These are phyloP conservation scores for Sitta carolinensis DNA, from an alignment of 2,797 vertebrate species.

Conservation along the genomic window DNA sequence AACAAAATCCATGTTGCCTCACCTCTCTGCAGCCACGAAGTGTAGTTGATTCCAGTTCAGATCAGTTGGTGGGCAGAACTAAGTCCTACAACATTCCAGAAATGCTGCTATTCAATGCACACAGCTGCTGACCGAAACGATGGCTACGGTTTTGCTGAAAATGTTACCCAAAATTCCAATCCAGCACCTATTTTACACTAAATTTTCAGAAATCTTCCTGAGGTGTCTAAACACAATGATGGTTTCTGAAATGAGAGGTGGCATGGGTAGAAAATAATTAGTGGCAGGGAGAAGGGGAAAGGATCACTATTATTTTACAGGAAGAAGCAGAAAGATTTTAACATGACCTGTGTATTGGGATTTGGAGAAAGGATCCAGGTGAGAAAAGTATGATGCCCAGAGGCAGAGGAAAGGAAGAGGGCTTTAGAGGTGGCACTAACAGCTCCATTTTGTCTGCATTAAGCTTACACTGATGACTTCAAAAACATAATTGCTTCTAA, in stretches of 20 bases:
- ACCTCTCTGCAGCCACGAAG: background rate
- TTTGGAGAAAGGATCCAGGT: background rate
- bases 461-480: constrained; percentile 5
- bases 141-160: background rate
- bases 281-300: fast-evolving
- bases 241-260: background rate
- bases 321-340: background rate
- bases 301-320: background rate
- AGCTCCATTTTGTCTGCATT: constrained; percentile 16
- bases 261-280: background rate
- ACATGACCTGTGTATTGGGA: background rate
- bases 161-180: background rate
- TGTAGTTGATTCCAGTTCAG: background rate
- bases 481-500: constrained; percentile 30
- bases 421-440: background rate
- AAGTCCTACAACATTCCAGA: background rate
- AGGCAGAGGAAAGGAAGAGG: background rate
- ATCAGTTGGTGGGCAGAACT: background rate
- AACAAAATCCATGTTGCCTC: background rate
- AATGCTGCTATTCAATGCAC: background rate
- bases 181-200: background rate
- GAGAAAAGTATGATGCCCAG: background rate
- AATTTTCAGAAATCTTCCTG: background rate
- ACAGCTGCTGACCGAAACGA: background rate
- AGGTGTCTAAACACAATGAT: background rate